Base-by-base conservation (phyloP, 1,140 invertebrate genomes). In the Drosophila murphyi region DNA sequence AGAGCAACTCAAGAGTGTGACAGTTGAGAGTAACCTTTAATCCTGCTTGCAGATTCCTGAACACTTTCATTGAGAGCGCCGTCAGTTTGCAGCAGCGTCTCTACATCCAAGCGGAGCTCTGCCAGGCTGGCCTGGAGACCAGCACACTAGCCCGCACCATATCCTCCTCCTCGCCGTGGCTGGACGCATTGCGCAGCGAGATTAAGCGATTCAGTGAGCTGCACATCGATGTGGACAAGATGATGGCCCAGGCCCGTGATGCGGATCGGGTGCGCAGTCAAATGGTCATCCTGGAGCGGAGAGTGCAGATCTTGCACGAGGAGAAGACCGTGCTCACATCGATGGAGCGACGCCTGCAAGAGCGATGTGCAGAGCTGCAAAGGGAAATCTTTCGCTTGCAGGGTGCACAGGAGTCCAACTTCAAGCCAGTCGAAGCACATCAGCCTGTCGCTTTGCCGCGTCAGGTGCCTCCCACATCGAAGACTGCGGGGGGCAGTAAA, bases 91-190 rank as follows among this genome's bases (percentile, higher is more conserved):
- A 97, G 80, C 95, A 96, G 37, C 95, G 95, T 72, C 94, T 99
- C 6, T 98, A 98, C 92, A 95, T 98, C 51, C 98, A 99, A 93
- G 97, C 97, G 5, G 97, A 98, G 92, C 92, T 98, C 32, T 95
- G 96, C 78, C 96, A 97, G 90, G 97, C 97, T 20, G 97, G 97
- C 5, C 95, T 97, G 56, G 96, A 97, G 79, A 94, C 96, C 4
- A 92, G 94, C 34, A 93, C 94, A 39, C 93, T 98, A 35, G 95
- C 95, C 86, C 75, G 95, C 92, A 94, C 93, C 62, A 93, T 94
- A 37, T 93, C 93, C 12, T 92, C 93, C 47, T 94, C 94, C 63
- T 92, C 87, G 45, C 82, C 92, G 35, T 93, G 93, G 87, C 80
- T 93, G 72, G 94, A 95, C 43, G 83, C 94, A 59, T 92, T 97